Base-by-base conservation (phyloP, 2,113 vertebrate species). In the Neodontobutis hainanensis region DNA sequence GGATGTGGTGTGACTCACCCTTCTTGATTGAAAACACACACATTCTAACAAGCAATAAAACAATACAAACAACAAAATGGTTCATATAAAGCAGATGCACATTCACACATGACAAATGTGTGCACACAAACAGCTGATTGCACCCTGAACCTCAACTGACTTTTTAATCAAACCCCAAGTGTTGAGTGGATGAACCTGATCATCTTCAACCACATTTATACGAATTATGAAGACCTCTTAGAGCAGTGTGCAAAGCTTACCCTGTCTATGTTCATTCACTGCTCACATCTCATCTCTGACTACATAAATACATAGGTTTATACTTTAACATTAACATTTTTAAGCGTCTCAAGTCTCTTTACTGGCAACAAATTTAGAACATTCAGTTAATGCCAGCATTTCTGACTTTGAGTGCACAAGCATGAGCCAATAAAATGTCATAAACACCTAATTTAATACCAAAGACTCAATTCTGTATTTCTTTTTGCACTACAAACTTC, bases 31-130 rank as follows among this genome's bases (percentile, higher is more conserved):
- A 81, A 84, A 83, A 75, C 70, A 74, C 68, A 79, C 52, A 47
- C 35, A n/a, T 46, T 56, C 52, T 38, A 66, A 77, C 47, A 55
- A 70, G 35, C 78, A 81, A 78, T 77, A 79, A 84, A 83, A 77
- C 44, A 61, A 81, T 47, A 69, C 35, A 78, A 79, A 82, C 61
- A 77, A 65, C 51, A 60, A 61, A 35, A 65, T 43, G 43, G 63
- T 64, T 60, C 43, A 62, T 64, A 64, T 32, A 49, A 65, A 80
- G 61, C 78, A 77, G 52, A 83, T 80, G 74, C 48, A 27, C 19
- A 61, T 56, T 70, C 47, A 79, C 65, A 70, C 55, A 70, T 60
- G 11, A 44, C 44, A 68, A 75, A 69, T 48, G 12, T 57, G 50
- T 7, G 4, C 47, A 65, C 35, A 46, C 43, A 66, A 4, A 70